phyloP scores from a whole-genome alignment of 1,140 invertebrate genomes.

The Drosophila ohnishii region DNA sequence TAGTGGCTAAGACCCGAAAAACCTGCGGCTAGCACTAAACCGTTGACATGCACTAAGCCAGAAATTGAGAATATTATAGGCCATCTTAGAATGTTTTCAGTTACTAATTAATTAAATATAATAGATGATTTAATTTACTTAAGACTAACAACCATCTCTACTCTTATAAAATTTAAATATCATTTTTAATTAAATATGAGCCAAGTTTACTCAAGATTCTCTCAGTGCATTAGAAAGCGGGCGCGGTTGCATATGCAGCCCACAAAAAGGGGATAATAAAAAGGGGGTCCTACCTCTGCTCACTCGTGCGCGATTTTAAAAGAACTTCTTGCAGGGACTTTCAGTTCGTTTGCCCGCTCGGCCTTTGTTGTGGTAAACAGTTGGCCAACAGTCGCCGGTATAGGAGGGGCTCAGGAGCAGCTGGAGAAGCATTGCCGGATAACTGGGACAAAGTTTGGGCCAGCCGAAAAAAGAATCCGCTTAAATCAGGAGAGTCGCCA shows the following conservation, averaged over 20 bases:
- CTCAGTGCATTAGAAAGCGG: constrained; percentile 26
- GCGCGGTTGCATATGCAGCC: constrained; percentile 25
- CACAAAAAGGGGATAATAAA: constrained; percentile 10
- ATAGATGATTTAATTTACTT: not conserved
- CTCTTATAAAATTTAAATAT: not conserved
- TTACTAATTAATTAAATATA: not conserved
- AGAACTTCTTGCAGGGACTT: constrained; percentile 72
- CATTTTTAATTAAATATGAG: no score
- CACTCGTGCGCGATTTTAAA: constrained; percentile 71
- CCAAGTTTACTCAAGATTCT: not conserved
- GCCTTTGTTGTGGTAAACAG: constrained; percentile 73
- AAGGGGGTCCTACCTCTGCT: constrained; percentile 45
- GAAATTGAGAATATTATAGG: not conserved
- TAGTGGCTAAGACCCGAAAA: constrained; percentile 24
- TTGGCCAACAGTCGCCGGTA: constrained; percentile 40
- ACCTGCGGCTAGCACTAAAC: constrained; percentile 57
- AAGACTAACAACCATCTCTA: not conserved
- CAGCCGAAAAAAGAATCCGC: constrained; percentile 32
- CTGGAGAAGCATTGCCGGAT: constrained; percentile 2
- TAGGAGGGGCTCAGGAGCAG: not conserved
- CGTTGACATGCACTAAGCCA: constrained; percentile 21
- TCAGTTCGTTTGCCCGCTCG: constrained; percentile 54
- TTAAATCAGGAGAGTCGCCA: constrained; percentile 46
- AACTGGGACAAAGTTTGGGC: constrained; percentile 49
- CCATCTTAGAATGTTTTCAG: not conserved